phyloP scores from a whole-genome alignment of 2,113 vertebrate genomes.

The Phyllostomus hastatus region DNA sequence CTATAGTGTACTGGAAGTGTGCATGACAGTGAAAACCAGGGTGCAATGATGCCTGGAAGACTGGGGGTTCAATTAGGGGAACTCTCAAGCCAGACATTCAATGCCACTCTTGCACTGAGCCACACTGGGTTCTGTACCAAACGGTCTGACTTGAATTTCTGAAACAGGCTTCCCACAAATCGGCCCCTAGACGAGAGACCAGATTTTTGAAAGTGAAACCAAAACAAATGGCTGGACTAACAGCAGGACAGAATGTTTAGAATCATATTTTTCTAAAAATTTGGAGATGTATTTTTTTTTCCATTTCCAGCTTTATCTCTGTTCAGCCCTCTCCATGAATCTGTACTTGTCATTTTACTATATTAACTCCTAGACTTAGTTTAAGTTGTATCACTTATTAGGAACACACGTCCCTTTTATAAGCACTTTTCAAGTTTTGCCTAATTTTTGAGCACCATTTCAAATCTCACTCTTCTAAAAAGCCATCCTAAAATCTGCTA shows the following conservation, averaged over 20 bases:
- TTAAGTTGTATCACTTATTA: background rate
- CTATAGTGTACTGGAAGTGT: background rate
- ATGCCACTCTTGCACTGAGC: background rate
- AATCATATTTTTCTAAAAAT: background rate
- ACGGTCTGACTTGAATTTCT: background rate
- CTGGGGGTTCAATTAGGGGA: fast-evolving
- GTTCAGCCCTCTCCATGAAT: background rate
- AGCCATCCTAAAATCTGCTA: background rate
- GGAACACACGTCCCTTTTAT: background rate
- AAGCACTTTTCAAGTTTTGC: background rate
- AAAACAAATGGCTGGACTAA: background rate
- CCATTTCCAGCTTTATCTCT: background rate
- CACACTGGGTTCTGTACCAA: background rate
- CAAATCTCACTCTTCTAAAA: background rate
- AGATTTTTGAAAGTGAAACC: background rate
- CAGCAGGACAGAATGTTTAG: background rate
- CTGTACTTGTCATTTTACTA: background rate
- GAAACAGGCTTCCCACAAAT: background rate
- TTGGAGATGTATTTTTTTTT: background rate
- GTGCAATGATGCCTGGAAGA: background rate
- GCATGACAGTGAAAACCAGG: background rate
- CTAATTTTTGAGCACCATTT: background rate
- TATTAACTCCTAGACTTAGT: background rate
- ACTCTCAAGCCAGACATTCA: background rate
- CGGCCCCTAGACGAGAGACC: background rate